Base-by-base conservation (phyloP, 2,888 invertebrate genomes). In the Slavum lentiscoides region DNA sequence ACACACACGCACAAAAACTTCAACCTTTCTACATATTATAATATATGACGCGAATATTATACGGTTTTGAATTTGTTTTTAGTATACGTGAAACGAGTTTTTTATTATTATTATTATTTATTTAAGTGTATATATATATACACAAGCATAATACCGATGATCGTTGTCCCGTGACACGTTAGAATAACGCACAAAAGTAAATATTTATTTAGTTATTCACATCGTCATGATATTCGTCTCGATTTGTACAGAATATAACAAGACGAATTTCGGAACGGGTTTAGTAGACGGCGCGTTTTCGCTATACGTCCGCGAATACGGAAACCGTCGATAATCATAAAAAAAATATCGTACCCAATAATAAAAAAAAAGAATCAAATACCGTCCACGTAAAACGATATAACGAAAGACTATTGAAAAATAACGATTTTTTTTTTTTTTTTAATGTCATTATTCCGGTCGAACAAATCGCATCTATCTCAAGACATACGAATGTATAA, bases 131-230 rank as follows among this genome's bases (percentile, higher is more conserved):
- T 13, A 2, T 30, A 2, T 11, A 0, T 11, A 49, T 11, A 49
- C 49, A 49, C 49, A 13, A 49, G 1, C 43, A 43, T 11, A 43
- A 53, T 37, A 64, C 53, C 30, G 4, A 43, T 6, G 64, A 66
- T 74, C 55, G n/a, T 64, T 74, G 64, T 64, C 64, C 49, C 62
- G 64, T 74, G 74, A 74, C 39, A 55, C 74, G 37, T 66, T 55
- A 55, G 21, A 55, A 66, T 74, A 66, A 37, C 53, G 30, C 21
- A 66, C 55, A 74, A 64, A 74, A 66, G 55, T 74, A 66, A 74
- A 62, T 74, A 74, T 66, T 74, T 74, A 66, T 66, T 66, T 66
- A n/a, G n/a, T 64, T 23, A 55, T 37, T 64, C 37, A 37, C 64
- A 11, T 55, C 74, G 74, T 64, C 64, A 74, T 66, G 53, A 39